phyloP scores from a whole-genome alignment of 2,888 invertebrate species.

The Lasioglossum vierecki region DNA sequence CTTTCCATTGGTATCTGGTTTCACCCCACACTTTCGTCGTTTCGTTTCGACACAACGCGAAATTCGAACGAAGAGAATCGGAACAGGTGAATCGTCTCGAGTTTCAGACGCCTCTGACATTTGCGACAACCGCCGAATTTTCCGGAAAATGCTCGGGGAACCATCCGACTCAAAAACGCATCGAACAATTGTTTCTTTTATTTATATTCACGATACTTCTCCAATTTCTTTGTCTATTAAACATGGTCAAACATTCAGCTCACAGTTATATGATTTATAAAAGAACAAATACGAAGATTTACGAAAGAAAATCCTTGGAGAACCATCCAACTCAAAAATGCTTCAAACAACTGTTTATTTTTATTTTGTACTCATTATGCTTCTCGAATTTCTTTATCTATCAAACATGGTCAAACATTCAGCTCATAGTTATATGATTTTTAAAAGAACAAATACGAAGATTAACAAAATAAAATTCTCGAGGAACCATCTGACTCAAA shows the following conservation, averaged over 20 bases:
- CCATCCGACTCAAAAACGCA: neutral
- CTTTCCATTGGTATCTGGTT: neutral
- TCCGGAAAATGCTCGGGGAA: neutral
- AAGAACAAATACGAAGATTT: neutral
- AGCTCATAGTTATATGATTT: neutral
- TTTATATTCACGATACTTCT: too few relatives aligned
- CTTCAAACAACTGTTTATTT: neutral
- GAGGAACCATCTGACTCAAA: neutral
- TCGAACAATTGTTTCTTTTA: neutral
- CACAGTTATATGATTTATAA: neutral
- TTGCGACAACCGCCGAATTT: neutral
- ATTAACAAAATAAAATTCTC: neutral
- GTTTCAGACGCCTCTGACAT: neutral
- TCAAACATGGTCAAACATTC: neutral
- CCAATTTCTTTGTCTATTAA: neutral
- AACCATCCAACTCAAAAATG: neutral
- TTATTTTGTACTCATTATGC: neutral
- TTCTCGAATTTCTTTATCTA: too few relatives aligned
- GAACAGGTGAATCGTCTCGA: neutral
- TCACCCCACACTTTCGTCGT: neutral
- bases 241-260: neutral
- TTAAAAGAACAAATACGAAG: neutral
- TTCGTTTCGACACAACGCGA: neutral
- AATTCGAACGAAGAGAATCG: slow-evolving; percentile 2
- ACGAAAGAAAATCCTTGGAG: neutral